A percentile compares a stretch with the other conserved stretches of the same genome.
Conservation (phyloP, 1,140 invertebrate genomes). For the Subanguina moxae region DNA sequence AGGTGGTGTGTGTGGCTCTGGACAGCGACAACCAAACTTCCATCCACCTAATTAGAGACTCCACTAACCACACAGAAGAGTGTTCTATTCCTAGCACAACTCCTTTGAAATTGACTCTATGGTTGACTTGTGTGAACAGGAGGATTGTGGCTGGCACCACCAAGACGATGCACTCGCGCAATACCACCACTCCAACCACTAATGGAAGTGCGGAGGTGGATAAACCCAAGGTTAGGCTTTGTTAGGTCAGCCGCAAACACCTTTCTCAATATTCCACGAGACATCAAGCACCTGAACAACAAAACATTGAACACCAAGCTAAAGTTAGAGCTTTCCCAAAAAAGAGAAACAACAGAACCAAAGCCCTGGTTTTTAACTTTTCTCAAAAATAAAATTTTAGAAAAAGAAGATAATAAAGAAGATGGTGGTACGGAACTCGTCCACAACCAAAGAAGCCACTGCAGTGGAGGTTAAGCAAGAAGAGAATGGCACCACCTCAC, state of each 20-base stretch:
- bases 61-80: neutral
- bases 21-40: neutral
- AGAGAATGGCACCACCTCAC: no score
- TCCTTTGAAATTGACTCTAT: neutral
- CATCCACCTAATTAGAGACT: neutral
- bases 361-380: no score
- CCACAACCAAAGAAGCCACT: no score
- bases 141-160: slow-evolving; percentile 14
- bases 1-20: slow-evolving; percentile 2
- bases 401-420: no score
- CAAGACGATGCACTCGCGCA: slow-evolving; percentile 4
- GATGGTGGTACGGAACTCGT: no score
- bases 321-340: no score
- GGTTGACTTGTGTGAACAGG: neutral
- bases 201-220: neutral
- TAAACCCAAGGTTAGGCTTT: neutral
- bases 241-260: neutral
- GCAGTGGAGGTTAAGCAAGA: no score
- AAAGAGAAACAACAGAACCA: no score
- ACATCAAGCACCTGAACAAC: no score
- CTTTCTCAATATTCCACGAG: no score
- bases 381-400: no score
- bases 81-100: neutral
- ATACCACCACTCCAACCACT: neutral
- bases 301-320: no score